Base-by-base conservation (phyloP, 2,113 vertebrate genomes). In the Lagopus muta region DNA sequence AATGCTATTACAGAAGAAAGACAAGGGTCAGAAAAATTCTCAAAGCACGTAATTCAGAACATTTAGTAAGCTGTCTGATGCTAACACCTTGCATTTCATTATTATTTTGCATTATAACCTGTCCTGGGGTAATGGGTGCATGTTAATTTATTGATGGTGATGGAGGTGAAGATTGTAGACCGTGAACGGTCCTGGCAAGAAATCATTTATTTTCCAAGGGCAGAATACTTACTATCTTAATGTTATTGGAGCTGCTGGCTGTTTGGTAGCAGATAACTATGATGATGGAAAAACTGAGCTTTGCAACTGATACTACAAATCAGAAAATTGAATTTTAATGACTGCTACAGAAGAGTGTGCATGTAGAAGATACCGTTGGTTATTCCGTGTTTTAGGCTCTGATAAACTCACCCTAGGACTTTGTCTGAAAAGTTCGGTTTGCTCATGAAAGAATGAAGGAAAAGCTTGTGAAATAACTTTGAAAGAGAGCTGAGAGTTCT, bases 61-160 rank as follows among this genome's bases (percentile, higher is more conserved):
- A 69, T 87, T 92, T 85, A 73, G 89, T 82, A 93, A 93, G 6
- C 71, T 71, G 62, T 88, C 79, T 87, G 82, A 85, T 89, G 11
- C 40, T 58, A 76, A 87, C 84, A 66, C 58, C n/a, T 82, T 15
- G 7, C 40, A 22, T 73, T 94, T 96, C 27, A 16, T 54, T 54
- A 54, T 28, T 86, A 85, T 65, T 84, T 94, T 88, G 13, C 73
- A 55, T 89, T 85, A 77, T 38, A 77, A 66, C 50, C 74, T 64
- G 34, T 73, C 82, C 52, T 19, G 62, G 84, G 71, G 42, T 80
- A 74, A 70, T 52, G 55, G 50, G 32, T 34, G 36, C n/a, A 11
- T 64, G 78, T 8, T 28, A 73, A 87, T 79, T 88, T 76, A 42
- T n/a, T 54, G 78, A 74, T 64, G 42, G 13, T 36, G 28, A 24